phyloP scores from a whole-genome alignment of 2,113 vertebrate species.

The Rhombomys opimus region DNA sequence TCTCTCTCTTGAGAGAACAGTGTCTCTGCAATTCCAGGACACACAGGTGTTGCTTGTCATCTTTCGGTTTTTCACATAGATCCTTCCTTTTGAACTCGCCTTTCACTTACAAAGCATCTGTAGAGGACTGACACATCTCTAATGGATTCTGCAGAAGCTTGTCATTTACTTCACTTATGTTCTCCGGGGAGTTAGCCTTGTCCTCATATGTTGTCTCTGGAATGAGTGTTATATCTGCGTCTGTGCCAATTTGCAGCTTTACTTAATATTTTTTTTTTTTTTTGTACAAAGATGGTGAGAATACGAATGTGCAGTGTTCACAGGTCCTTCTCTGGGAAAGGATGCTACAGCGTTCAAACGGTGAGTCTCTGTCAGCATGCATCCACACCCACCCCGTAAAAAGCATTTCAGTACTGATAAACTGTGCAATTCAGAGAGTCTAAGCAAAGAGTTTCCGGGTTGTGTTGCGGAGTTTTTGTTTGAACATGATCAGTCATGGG shows the following conservation, averaged over 20 bases:
- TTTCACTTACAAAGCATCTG: constrained; percentile 68
- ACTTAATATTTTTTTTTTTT: constrained; percentile 76
- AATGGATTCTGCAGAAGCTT: constrained; percentile 64
- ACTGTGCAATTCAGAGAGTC: background rate
- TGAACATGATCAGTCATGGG: constrained; percentile 43
- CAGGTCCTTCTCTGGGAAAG: constrained; percentile 23
- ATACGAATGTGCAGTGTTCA: constrained; percentile 42
- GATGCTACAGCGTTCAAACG: background rate
- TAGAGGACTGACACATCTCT: constrained; percentile 48
- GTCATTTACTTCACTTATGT: constrained; percentile 71
- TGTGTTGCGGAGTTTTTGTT: background rate
- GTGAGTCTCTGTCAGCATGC: background rate
- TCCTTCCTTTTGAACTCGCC: constrained; percentile 62
- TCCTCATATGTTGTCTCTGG: constrained; percentile 58
- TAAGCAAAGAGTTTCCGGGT: background rate
- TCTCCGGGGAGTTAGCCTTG: constrained; percentile 68
- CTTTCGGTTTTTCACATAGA: constrained; percentile 41
- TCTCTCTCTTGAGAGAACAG: constrained; percentile 47
- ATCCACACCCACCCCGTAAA: background rate
- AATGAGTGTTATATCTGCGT: constrained; percentile 70
- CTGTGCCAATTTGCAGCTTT: constrained; percentile 70
- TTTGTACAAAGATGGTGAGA: constrained; percentile 48
- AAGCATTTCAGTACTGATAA: background rate
- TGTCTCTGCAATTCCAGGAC: constrained; percentile 35
- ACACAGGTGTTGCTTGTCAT: constrained; percentile 48